Evolutionary conservation across 2,888 invertebrate species (phyloP).

Genomic region (Torymus auratus): DNA sequence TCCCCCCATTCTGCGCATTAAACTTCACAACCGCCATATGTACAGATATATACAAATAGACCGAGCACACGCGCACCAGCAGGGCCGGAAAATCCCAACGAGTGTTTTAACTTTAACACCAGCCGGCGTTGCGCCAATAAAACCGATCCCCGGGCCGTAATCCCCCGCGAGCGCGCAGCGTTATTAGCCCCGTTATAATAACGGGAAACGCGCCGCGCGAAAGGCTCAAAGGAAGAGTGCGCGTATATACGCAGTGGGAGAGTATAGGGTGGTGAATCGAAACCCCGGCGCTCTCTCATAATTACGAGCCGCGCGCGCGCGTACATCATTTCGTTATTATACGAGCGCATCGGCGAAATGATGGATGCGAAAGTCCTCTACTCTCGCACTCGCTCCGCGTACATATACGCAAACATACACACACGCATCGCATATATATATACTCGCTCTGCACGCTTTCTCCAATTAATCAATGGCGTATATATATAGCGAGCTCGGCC

Average conservation of each 20-base stretch:
- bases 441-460: neutral
- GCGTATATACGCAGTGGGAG: too few relatives aligned
- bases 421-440: too few relatives aligned
- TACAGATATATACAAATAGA: too few relatives aligned
- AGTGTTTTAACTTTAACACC: slow-evolving; percentile 40
- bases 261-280: neutral
- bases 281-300: slow-evolving; percentile 19
- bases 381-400: too few relatives aligned
- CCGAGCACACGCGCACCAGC: neutral
- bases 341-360: neutral
- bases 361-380: slow-evolving; percentile 22
- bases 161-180: slow-evolving; percentile 5
- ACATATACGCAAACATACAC: too few relatives aligned
- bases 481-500: slow-evolving; percentile 8
- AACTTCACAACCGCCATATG: too few relatives aligned
- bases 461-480: slow-evolving; percentile 49
- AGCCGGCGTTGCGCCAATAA: slow-evolving; percentile 20
- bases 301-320: slow-evolving; percentile 3
- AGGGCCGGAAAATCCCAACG: slow-evolving; percentile 22
- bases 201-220: slow-evolving; percentile 15
- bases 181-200: slow-evolving; percentile 35
- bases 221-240: slow-evolving; percentile 10
- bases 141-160: slow-evolving; percentile 32
- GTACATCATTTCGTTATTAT: slow-evolving; percentile 33
- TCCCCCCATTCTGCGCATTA: too few relatives aligned